Evolutionary conservation across 1,140 invertebrate species (phyloP), one percentile per base, ranked within the genome.

Genomic region (Diorhabda carinulata): DNA sequence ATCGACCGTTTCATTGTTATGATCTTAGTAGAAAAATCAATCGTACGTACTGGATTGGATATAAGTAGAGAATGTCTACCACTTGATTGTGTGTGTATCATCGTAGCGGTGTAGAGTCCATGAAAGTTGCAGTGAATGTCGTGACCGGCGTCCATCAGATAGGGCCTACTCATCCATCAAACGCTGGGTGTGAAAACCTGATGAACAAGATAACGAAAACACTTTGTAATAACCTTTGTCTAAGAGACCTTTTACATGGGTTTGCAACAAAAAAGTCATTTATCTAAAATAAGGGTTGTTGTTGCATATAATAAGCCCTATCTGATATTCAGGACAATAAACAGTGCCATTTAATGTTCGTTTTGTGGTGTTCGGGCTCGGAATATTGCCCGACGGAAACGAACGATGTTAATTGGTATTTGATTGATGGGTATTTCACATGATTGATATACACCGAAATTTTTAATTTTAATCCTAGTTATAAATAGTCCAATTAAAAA

Each of bases 201-300:
- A 78, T 78, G 76, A 73, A 78, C 73, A 77, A 79, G 78, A 79
- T 79, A 79, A 79, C 73, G 73, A 75, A 78, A 79, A 78, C 77
- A 79, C 76, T 79, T 78, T 78, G 78, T 78, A 78, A 77, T 77
- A 77, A 79, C 76, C 77, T 78, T 78, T 79, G 77, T 78, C 76
- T 76, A 76, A 78, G 70, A 71, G 76, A 77, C 77, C 77, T 78
- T 78, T 79, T 79, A 79, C 77, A 78, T 74, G 73, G 76, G 72
- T 78, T 77, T 77, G 67, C 72, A 72, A 72, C 73, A 71, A 78
- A 78, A 79, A 77, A 78, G 73, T 79, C 73, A 78, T 79, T 78
- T 77, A 78, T 79, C 78, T 79, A 76, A 73, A 77, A 75, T 78
- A 77, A 76, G 78, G 78, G 77, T 78, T 78, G 74, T 72, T 76